Conservation (phyloP, 2,113 vertebrate genomes). For the Lepus americanus region DNA sequence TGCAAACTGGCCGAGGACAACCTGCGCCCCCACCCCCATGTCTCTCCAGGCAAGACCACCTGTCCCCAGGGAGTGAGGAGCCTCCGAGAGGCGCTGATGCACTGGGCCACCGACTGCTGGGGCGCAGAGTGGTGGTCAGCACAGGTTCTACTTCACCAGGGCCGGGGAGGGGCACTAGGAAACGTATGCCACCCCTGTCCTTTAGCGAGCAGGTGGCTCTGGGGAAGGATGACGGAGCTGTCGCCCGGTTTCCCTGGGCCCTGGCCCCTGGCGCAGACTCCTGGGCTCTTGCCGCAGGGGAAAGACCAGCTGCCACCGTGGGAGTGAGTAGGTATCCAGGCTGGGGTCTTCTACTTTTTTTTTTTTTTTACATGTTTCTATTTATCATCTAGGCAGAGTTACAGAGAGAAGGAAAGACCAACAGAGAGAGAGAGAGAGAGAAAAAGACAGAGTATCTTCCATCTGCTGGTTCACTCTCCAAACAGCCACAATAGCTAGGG, state of each 20-base stretch:
- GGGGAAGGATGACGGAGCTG: neutral
- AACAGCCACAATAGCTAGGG: too few species aligned
- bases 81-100: neutral
- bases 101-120: neutral
- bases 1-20: neutral
- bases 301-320: neutral
- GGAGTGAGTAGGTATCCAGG: neutral
- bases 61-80: neutral
- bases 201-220: neutral
- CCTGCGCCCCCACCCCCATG: neutral
- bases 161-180: conserved; percentile 7
- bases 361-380: too few species aligned
- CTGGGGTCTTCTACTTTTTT: too few species aligned
- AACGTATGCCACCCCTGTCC: neutral
- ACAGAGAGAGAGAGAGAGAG: too few species aligned
- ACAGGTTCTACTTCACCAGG: neutral
- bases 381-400: too few species aligned
- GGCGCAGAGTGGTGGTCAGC: neutral
- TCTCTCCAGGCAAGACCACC: neutral
- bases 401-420: too few species aligned
- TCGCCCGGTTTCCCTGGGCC: neutral
- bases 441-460: too few species aligned
- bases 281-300: neutral
- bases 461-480: too few species aligned
- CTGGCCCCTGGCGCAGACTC: rapidly evolving